A percentile compares a stretch with the other conserved stretches of the same genome.
phyloP scores from a whole-genome alignment of 2,113 vertebrate species.

The Lagenorhynchus albirostris region DNA sequence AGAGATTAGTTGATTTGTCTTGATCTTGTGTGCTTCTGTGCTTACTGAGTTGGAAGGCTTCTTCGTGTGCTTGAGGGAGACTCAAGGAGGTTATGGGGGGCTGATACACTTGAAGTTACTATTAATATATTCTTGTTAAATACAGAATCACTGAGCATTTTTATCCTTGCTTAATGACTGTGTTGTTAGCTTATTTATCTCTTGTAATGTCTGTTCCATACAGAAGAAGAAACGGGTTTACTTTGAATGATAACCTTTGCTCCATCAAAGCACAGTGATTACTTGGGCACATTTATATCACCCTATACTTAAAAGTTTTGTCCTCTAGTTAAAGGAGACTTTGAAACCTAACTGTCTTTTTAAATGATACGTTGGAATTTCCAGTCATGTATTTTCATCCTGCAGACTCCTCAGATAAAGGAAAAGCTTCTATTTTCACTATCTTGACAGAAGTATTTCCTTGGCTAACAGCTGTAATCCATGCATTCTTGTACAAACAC shows the following conservation, averaged over 20 bases:
- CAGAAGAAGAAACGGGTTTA: slow-evolving; percentile 43
- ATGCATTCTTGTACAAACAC: not conserved
- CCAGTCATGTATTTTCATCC: slow-evolving; percentile 38
- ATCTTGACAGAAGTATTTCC: slow-evolving; percentile 58
- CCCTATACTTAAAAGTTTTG: slow-evolving; percentile 69
- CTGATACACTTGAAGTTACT: not conserved
- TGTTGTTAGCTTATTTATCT: slow-evolving; percentile 50
- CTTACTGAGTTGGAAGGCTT: not conserved
- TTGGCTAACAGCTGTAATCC: slow-evolving; percentile 46
- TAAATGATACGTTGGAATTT: slow-evolving; percentile 58
- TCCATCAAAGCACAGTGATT: slow-evolving; percentile 64
- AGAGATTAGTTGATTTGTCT: not conserved
- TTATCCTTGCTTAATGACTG: not conserved
- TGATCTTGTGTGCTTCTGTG: not conserved
- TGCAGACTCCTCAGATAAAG: slow-evolving; percentile 37
- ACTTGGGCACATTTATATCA: slow-evolving; percentile 53
- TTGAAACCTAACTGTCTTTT: slow-evolving; percentile 39
- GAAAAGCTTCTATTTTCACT: slow-evolving; percentile 52
- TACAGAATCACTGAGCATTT: not conserved
- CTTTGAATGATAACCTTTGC: slow-evolving; percentile 64
- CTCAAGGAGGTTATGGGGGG: not conserved
- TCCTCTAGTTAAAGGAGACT: slow-evolving; percentile 65
- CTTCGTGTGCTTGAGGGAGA: not conserved
- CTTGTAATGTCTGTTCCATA: slow-evolving; percentile 50
- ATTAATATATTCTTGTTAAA: slow-evolving; percentile 11